Evolutionary conservation across 2,113 vertebrate species (phyloP).

Genomic region (Anarrhichthys ocellatus): DNA sequence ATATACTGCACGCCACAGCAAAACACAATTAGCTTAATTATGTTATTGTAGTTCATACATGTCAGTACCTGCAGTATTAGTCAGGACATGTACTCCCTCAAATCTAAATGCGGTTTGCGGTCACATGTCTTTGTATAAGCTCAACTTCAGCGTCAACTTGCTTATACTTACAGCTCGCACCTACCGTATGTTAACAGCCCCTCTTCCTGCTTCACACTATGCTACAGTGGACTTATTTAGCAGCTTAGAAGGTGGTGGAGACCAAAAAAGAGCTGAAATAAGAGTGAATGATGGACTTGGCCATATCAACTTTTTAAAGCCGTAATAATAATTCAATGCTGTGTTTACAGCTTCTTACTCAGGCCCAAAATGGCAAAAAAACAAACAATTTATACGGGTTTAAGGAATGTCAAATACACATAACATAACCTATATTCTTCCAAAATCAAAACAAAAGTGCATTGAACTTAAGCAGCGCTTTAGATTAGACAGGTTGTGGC

Average conservation of each 20-base stretch:
- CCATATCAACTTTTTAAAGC: not conserved
- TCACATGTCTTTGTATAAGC: not conserved
- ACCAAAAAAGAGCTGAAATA: not conserved
- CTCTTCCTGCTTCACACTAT: not conserved
- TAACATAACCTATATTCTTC: not conserved
- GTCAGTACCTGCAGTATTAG: not conserved
- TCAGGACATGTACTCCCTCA: not conserved
- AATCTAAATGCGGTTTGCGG: too few relatives aligned
- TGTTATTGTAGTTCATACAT: not conserved
- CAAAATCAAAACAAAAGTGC: not conserved
- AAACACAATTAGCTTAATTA: not conserved
- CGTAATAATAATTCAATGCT: not conserved
- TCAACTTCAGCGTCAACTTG: not conserved
- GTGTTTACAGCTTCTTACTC: not conserved
- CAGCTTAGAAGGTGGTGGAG: not conserved
- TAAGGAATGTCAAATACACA: not conserved
- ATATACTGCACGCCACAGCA: not conserved
- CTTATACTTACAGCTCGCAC: not conserved
- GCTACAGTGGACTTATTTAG: not conserved
- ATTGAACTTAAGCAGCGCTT: not conserved
- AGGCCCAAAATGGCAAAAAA: not conserved
- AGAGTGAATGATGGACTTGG: not conserved
- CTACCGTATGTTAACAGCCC: not conserved
- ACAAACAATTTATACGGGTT: not conserved
- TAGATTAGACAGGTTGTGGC: not conserved